Percentiles rank a stretch among this genome's conserved stretches.
Evolutionary conservation across 2,888 invertebrate genomes (phyloP).

Genomic region (Diplazon laetatorius): DNA sequence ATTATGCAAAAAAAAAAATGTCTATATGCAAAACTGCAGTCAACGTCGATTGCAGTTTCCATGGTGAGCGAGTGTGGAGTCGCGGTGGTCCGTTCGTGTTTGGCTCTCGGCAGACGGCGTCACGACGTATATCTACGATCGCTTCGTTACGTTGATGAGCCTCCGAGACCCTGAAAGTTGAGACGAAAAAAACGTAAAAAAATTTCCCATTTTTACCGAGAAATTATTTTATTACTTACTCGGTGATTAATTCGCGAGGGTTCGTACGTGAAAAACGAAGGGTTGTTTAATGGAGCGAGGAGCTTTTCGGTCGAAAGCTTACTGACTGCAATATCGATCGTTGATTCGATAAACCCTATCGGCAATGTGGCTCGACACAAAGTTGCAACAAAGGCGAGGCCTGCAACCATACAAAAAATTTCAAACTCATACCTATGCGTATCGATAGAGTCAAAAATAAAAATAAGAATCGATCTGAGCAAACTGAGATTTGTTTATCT

Average conservation of each 20-base stretch:
- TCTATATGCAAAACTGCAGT: too few relatives aligned
- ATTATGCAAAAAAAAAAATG: too few relatives aligned
- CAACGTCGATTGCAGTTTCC: too few relatives aligned
- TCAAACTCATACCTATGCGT: background rate
- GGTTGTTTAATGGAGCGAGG: background rate
- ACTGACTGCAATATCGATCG: too few relatives aligned
- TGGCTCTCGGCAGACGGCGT: conserved; percentile 69
- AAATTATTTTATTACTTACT: conserved; percentile 71
- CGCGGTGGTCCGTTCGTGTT: conserved; percentile 1
- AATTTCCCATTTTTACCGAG: conserved; percentile 72
- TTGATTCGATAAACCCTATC: too few relatives aligned
- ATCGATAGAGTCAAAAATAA: conserved; percentile 19
- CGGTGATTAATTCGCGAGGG: conserved; percentile 64
- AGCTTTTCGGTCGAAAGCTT: background rate
- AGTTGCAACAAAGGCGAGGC: too few relatives aligned
- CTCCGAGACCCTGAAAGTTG: conserved; percentile 64
- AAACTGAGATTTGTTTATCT: conserved; percentile 61
- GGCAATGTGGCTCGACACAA: too few relatives aligned
- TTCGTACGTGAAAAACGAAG: too few relatives aligned
- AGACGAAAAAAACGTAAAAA: conserved; percentile 71
- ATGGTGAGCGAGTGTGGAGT: background rate
- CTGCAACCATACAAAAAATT: too few relatives aligned
- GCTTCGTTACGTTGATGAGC: conserved; percentile 61
- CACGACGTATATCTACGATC: conserved; percentile 75
- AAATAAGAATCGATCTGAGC: conserved; percentile 26